Percentiles rank a stretch among this genome's conserved stretches.
Evolutionary conservation across 2,113 vertebrate genomes (phyloP).

Genomic region (Pluvianellus socialis): DNA sequence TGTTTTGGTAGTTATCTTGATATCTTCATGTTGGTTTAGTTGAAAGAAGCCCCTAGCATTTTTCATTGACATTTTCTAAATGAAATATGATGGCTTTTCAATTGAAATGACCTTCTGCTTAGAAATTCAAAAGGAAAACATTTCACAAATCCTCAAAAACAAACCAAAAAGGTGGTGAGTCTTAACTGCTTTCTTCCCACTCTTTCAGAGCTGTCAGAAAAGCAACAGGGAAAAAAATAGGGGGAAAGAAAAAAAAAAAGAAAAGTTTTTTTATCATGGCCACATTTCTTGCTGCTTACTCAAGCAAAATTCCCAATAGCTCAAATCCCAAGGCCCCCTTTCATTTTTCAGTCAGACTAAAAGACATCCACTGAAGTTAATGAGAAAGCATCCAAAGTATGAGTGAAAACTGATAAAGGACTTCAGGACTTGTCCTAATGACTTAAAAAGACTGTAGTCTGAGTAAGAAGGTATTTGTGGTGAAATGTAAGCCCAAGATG

Average conservation of each 20-base stretch:
- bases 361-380: slow-evolving; percentile 20
- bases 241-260: neutral
- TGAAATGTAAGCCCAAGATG: slow-evolving; percentile 3
- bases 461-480: slow-evolving; percentile 10
- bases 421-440: slow-evolving; percentile 26
- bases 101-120: neutral
- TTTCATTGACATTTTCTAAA: slow-evolving; percentile 35
- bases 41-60: neutral
- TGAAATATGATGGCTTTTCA: neutral
- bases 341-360: slow-evolving; percentile 28
- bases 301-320: slow-evolving; percentile 29
- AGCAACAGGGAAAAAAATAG: neutral
- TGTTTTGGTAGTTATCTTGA: neutral
- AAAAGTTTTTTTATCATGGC: slow-evolving; percentile 23
- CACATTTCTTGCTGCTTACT: slow-evolving; percentile 27
- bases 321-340: slow-evolving; percentile 26
- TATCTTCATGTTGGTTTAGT: neutral
- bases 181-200: slow-evolving; percentile 14
- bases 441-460: slow-evolving; percentile 2
- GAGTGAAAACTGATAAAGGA: slow-evolving; percentile 35
- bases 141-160: slow-evolving; percentile 20
- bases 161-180: neutral
- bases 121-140: slow-evolving; percentile 7
- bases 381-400: neutral
- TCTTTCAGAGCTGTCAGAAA: slow-evolving; percentile 48